These are phyloP conservation scores for Chromis chromis DNA, from an alignment of 2,797 vertebrate species.

Conservation along the genomic window DNA sequence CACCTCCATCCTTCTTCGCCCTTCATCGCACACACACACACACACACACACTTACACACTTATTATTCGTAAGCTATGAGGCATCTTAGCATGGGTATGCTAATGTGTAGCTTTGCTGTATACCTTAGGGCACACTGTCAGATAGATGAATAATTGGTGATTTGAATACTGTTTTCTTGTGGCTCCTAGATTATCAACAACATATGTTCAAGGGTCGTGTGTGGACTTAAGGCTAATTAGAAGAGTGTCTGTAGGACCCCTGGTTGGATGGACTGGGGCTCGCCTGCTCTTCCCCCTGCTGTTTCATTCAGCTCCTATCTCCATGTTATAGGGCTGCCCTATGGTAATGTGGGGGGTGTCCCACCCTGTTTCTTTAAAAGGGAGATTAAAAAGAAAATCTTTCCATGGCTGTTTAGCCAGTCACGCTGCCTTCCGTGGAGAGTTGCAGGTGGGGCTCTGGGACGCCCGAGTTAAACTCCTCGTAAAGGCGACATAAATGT, in stretches of 20 bases:
- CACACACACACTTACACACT: constrained; percentile 6
- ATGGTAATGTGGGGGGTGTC: constrained; percentile 71
- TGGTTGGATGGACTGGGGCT: constrained; percentile 47
- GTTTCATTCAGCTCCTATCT: constrained; percentile 71
- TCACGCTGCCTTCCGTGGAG: constrained; percentile 60
- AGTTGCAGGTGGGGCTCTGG: constrained; percentile 40
- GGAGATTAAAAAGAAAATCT: constrained; percentile 76
- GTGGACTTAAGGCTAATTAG: constrained; percentile 76
- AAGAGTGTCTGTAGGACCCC: constrained; percentile 49
- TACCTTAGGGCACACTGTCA: constrained; percentile 48
- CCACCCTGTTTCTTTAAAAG: constrained; percentile 57
- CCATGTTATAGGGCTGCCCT: constrained; percentile 60
- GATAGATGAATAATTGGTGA: constrained; percentile 67
- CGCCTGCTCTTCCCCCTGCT: constrained; percentile 70
- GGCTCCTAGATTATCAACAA: constrained; percentile 61
- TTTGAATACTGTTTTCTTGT: constrained; percentile 70
- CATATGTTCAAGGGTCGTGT: constrained; percentile 67
- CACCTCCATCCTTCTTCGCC: constrained; percentile 15
- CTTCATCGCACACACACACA: not conserved
- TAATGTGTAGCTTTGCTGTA: constrained; percentile 49
- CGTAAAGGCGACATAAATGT: constrained; percentile 58
- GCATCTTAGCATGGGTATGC: constrained; percentile 54
- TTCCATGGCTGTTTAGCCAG: constrained; percentile 71
- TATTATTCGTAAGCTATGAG: constrained; percentile 54
- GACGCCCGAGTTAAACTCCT: constrained; percentile 46